Evolutionary conservation across 2,888 invertebrate species (phyloP).

Genomic region (Plusia festucae): DNA sequence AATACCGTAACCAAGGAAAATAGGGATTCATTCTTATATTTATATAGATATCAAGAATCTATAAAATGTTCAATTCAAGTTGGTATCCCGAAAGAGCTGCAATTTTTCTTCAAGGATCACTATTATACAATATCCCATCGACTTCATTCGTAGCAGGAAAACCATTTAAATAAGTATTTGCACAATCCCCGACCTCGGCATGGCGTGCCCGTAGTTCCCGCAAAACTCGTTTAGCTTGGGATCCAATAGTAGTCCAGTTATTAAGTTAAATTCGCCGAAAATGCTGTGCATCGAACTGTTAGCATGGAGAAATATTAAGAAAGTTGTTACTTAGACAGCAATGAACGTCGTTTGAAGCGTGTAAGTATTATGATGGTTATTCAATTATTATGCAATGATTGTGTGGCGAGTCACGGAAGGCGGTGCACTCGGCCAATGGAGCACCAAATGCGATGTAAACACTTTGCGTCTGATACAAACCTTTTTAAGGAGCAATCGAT

Average conservation of each 20-base stretch:
- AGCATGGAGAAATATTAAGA: conserved; percentile 12
- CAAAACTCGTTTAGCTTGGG: conserved; percentile 79
- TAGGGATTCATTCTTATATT: too few relatives aligned
- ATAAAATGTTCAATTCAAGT: not conserved
- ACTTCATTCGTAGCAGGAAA: conserved; percentile 74
- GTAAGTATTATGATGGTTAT: conserved; percentile 53
- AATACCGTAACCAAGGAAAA: too few relatives aligned
- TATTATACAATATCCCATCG: conserved; percentile 57
- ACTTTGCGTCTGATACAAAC: conserved; percentile 67
- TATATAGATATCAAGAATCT: too few relatives aligned
- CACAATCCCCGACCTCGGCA: conserved; percentile 82
- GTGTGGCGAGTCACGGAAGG: conserved; percentile 85
- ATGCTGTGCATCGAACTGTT: conserved; percentile 54
- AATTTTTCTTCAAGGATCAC: conserved; percentile 37
- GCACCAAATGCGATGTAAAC: conserved; percentile 77
- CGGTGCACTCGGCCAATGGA: conserved; percentile 85
- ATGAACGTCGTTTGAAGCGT: conserved; percentile 61
- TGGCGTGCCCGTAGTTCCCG: conserved; percentile 74
- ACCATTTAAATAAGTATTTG: conserved; percentile 77
- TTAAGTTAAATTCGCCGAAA: conserved; percentile 39
- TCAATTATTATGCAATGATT: conserved; percentile 76
- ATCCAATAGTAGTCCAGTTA: conserved; percentile 57
- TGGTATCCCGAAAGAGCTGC: not conserved
- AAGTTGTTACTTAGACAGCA: conserved; percentile 44
- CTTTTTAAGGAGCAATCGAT: conserved; percentile 41